These are phyloP conservation scores for Bos javanicus DNA, from an alignment of 2,113 vertebrate genomes.

Conservation along the genomic window DNA sequence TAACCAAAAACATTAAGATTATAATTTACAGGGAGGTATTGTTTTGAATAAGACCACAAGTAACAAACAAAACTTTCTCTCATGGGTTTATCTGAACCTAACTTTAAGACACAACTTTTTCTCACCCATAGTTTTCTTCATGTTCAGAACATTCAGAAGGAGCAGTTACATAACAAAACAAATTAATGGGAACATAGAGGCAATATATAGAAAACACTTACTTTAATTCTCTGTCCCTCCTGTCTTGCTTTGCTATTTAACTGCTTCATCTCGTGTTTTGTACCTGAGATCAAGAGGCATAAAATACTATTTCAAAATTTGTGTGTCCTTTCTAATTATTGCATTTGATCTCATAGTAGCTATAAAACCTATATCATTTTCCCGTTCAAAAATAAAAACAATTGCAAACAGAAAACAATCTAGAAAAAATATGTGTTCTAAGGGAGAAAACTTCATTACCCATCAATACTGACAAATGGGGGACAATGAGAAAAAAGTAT, in stretches of 20 bases:
- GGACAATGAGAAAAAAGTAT: constrained; percentile 9
- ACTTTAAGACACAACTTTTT: constrained; percentile 39
- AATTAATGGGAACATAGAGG: constrained; percentile 77
- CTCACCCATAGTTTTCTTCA: constrained; percentile 47
- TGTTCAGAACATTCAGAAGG: constrained; percentile 55
- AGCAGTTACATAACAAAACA: constrained; percentile 68
- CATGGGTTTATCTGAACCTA: constrained; percentile 36
- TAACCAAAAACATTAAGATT: neutral
- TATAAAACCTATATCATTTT: constrained; percentile 35
- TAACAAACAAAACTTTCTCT: constrained; percentile 17
- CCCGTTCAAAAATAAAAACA: constrained; percentile 44
- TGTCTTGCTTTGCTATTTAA: constrained; percentile 81
- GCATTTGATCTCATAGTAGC: constrained; percentile 68
- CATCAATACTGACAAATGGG: neutral
- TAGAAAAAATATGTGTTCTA: constrained; percentile 4
- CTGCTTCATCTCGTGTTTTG: constrained; percentile 79
- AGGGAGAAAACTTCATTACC: neutral
- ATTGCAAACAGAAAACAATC: constrained; percentile 30
- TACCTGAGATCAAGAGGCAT: constrained; percentile 82
- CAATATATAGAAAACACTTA: constrained; percentile 76
- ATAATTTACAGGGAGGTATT: neutral
- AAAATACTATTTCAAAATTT: constrained; percentile 83
- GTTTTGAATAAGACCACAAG: neutral
- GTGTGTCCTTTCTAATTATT: constrained; percentile 72
- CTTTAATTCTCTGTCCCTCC: constrained; percentile 79